Conservation (phyloP, 2,888 invertebrate genomes). For the Harpagoxenus sublaevis region DNA sequence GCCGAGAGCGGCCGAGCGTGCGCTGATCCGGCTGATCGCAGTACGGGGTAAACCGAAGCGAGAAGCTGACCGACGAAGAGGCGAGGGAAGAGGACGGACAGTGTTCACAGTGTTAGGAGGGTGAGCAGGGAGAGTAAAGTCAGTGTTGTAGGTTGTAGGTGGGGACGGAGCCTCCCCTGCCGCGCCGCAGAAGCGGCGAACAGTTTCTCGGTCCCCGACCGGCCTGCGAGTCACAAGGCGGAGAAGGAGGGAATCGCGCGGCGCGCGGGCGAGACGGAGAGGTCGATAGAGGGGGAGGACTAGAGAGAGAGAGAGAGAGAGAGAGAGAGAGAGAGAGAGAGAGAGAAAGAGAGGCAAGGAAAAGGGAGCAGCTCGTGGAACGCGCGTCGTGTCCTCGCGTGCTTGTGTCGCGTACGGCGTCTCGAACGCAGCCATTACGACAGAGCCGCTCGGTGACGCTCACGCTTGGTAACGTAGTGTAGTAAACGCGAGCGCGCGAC, state of each 20-base stretch:
- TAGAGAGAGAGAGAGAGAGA: constrained; percentile 18
- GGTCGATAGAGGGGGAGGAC: constrained; percentile 44
- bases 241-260: constrained; percentile 43
- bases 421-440: constrained; percentile 77
- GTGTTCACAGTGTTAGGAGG: neutral
- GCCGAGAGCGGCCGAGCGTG: constrained; percentile 52
- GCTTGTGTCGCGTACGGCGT: constrained; percentile 74
- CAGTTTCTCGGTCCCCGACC: constrained; percentile 64
- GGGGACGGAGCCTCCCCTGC: constrained; percentile 69
- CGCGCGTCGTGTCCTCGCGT: constrained; percentile 74
- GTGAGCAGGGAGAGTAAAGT: constrained; percentile 46
- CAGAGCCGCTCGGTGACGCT: constrained; percentile 74
- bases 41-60: constrained; percentile 63
- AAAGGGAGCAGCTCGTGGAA: constrained; percentile 68
- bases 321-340: constrained; percentile 19
- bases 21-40: neutral
- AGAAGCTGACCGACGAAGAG: constrained; percentile 26
- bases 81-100: constrained; percentile 6
- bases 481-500: neutral
- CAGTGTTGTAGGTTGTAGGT: constrained; percentile 30
- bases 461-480: constrained; percentile 64
- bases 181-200: constrained; percentile 62
- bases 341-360: constrained; percentile 48
- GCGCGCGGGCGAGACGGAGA: constrained; percentile 23
- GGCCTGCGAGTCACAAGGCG: constrained; percentile 42